Evolutionary conservation across 2,888 invertebrate species (phyloP).

Genomic region (Tachina grossa): DNA sequence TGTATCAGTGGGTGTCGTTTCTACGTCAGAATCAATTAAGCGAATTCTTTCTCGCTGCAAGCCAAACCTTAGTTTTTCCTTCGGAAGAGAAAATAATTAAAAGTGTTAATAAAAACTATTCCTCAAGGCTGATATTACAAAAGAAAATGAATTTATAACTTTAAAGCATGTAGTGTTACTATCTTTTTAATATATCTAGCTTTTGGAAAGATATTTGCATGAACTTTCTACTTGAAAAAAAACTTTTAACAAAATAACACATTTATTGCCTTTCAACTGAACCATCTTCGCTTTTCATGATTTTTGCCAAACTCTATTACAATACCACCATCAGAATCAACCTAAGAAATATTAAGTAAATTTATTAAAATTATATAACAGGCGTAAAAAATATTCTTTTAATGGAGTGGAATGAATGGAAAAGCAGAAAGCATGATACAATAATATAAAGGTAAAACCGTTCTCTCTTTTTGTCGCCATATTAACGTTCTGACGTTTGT

Average conservation of each 20-base stretch:
- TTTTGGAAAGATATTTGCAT: conserved; percentile 34
- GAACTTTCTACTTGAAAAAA: conserved; percentile 34
- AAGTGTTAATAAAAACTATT: neutral
- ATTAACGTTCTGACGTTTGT: no score
- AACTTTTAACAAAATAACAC: conserved; percentile 48
- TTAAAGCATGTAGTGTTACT: conserved; percentile 43
- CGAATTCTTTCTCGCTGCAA: conserved; percentile 70
- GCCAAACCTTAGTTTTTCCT: conserved; percentile 72
- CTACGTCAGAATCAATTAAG: conserved; percentile 74
- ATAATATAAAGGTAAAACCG: no score
- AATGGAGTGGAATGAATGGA: conserved; percentile 11
- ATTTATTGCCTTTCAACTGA: conserved; percentile 73
- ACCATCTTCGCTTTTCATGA: conserved; percentile 71
- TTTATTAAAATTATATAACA: conserved; percentile 27
- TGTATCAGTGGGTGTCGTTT: conserved; percentile 75
- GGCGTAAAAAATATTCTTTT: conserved; percentile 14
- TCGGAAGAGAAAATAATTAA: conserved; percentile 46
- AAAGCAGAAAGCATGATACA: neutral
- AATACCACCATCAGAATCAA: conserved; percentile 75
- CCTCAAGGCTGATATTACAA: neutral
- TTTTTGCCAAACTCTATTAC: conserved; percentile 73
- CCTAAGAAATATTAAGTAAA: conserved; percentile 70
- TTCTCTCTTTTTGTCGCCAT: no score
- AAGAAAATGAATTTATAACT: conserved; percentile 23
- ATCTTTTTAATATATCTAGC: conserved; percentile 35